Conservation (phyloP, 2,888 invertebrate genomes). For the Pocota personata region DNA sequence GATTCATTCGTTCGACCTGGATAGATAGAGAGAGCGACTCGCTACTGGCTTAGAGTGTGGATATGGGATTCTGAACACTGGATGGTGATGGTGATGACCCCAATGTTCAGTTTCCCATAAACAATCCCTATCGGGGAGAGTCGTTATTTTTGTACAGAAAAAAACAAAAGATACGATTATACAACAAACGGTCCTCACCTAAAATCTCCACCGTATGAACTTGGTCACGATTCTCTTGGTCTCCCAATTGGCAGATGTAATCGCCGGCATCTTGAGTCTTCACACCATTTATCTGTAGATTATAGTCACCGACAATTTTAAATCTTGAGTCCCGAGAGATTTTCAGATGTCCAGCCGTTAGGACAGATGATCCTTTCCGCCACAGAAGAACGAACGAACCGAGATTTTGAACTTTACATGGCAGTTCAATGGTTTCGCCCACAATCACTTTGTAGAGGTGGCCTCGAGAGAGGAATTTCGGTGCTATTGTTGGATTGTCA, state of each 20-base stretch:
- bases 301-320: conserved; percentile 87
- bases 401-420: conserved; percentile 91
- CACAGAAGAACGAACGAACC: conserved; percentile 87
- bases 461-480: conserved; percentile 89
- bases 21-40: neutral
- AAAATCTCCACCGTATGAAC: conserved; percentile 89
- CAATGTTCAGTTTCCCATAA: conserved; percentile 43
- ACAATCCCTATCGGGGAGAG: conserved; percentile 20
- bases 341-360: conserved; percentile 89
- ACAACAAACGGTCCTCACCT: conserved; percentile 76
- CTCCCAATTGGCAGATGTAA: conserved; percentile 89
- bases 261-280: conserved; percentile 89
- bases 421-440: conserved; percentile 90
- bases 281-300: conserved; percentile 88
- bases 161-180: neutral
- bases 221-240: conserved; percentile 88
- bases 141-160: conserved; percentile 5
- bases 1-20: conserved; percentile 2
- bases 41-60: neutral
- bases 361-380: conserved; percentile 88
- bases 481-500: conserved; percentile 83
- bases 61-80: neutral
- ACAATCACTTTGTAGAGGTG: conserved; percentile 91
- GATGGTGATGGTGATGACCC: neutral
- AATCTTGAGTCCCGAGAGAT: conserved; percentile 88